phyloP scores from a whole-genome alignment of 2,113 vertebrate species.

The Atractosteus spatula region DNA sequence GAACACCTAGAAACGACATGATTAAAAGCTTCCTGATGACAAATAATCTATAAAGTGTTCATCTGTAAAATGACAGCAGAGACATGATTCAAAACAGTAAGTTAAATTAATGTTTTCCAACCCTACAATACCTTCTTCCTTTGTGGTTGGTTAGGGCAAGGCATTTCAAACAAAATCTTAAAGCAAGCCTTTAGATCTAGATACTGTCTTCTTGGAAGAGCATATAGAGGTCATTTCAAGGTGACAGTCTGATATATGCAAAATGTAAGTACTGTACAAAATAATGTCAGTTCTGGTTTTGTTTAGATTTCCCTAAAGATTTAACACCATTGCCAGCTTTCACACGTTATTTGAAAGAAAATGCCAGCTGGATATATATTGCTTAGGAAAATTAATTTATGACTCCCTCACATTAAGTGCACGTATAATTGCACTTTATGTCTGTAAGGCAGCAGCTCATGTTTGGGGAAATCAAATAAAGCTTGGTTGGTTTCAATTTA shows the following conservation, averaged over 20 bases:
- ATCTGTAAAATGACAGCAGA: slow-evolving; percentile 8
- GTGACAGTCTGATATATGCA: neutral
- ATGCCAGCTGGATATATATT: too few species aligned
- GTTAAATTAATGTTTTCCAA: slow-evolving; percentile 48
- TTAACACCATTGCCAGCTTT: too few species aligned
- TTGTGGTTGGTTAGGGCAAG: slow-evolving; percentile 19
- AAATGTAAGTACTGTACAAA: neutral
- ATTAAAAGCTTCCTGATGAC: slow-evolving; percentile 45
- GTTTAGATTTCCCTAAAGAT: too few species aligned
- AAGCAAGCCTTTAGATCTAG: slow-evolving; percentile 28
- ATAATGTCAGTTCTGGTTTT: neutral
- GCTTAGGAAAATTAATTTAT: too few species aligned
- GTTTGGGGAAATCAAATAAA: too few species aligned
- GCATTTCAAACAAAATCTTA: slow-evolving; percentile 16
- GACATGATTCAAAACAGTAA: slow-evolving; percentile 15
- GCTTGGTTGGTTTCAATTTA: too few species aligned
- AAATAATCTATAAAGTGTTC: slow-evolving; percentile 35
- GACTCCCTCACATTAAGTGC: too few species aligned
- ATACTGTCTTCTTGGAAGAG: slow-evolving; percentile 30
- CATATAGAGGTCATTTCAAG: neutral
- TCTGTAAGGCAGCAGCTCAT: too few species aligned
- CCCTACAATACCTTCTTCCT: slow-evolving; percentile 36
- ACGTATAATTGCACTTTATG: too few species aligned
- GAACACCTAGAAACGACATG: slow-evolving; percentile 43
- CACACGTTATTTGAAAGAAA: too few species aligned